Evolutionary conservation across 2,888 invertebrate genomes (phyloP), one percentile per base, ranked within the genome.

Genomic region (Ormyrus nitidulus): DNA sequence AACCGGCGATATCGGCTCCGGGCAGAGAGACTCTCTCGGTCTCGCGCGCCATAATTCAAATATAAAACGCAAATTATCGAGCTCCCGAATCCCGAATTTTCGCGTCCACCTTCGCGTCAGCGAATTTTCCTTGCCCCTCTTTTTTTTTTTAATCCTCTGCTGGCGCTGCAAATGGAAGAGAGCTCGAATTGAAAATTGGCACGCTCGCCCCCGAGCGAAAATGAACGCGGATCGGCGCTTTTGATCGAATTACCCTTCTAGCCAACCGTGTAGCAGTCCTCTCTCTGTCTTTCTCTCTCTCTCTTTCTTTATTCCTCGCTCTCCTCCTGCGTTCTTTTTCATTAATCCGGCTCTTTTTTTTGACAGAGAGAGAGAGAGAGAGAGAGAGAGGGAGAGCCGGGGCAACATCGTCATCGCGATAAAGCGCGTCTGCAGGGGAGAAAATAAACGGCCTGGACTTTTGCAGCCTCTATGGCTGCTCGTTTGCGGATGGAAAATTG

Each of bases 191-290:
- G 71, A 58, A 80, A 80, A 80, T 72, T 76, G 76, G 68, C 75
- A 34, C 13, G 79, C 4, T 11, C 51, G 56, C 46, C 34, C 73
- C 19, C 6, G 51, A 7, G 46, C 5, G 9, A 68, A 53, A 68
- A 53, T 61, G 66, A 75, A 61, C n/a, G 34, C 51, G 19, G 53
- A 11, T n/a, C 61, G 72, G 51, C 8, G 66, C 53, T 59, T 71
- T 66, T 79, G 73, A 79, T 79, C 69, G 64, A 68, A 79, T 79
- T 79, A 79, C 48, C 61, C 62, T 9, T 3, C 10, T 4, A 13
- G 72, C 76, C 82, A 79, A 80, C 68, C 81, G 68, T 74, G 78
- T 78, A 66, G 58, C 73, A 51, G 64, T 62, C 34, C 46, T 69
- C 19, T 19, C 19, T 19, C 19, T 19, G 19, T 69, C 82, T 80